Base-by-base conservation (phyloP, 2,888 invertebrate genomes). In the Rhamphomyia laevipes region DNA sequence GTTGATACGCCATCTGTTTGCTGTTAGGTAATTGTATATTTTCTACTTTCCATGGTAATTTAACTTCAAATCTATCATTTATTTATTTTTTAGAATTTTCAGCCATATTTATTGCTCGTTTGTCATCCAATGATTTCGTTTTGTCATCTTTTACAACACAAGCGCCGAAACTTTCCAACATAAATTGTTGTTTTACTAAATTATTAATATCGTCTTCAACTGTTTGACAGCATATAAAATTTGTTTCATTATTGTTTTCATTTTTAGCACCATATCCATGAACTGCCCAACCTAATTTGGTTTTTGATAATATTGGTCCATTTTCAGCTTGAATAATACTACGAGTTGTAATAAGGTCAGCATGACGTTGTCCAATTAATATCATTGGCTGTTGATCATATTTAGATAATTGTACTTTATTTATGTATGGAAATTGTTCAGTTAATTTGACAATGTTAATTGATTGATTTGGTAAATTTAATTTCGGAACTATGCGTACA, bases 221-320 rank as follows among this genome's bases (percentile, higher is more conserved):
- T n/a, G n/a, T n/a, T n/a, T 31, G 42, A 41, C 30, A 38, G 12
- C 41, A 41, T 37, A 47, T 35, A 18, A 21, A 21, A 21, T 21
- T n/a, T 30, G 44, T 45, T 11, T 18, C 30, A 23, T 41, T 35
- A 23, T 48, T 46, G 27, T 42, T 45, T 4, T 21, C 21, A 4
- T 3, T 21, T 21, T 21, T 21, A 5, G 4, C 21, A 21, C 3
- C 5, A 21, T 21, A 21, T 4, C 49, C 51, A 38, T 53, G 49
- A 21, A 53, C 4, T 16, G 48, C 37, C 55, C 57, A 55, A 11
- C 57, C 56, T 13, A 57, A 50, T 42, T 48, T 50, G n/a, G 50
- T 54, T 45, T 56, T 54, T 17, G 55, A 49, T 38, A 55, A 50
- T 17, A 54, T 51, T 18, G 51, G 53, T 46, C 49, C 44, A 49